Evolutionary conservation across 2,113 vertebrate genomes (phyloP).

Genomic region (Mionectes macconnelli): DNA sequence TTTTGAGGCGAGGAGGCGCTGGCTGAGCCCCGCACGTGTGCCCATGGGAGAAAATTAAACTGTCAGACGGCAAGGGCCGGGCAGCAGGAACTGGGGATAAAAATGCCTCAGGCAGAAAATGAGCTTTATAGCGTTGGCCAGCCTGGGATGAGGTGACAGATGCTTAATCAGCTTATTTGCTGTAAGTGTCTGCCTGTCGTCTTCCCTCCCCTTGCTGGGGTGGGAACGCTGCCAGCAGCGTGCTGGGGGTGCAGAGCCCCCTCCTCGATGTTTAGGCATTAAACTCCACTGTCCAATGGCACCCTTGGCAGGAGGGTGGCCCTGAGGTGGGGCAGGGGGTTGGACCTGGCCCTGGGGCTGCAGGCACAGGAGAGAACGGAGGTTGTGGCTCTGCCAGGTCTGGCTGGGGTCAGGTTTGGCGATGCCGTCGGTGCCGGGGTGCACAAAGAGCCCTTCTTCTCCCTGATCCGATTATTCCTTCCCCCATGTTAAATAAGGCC

Average conservation of each 20-base stretch:
- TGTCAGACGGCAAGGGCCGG: neutral
- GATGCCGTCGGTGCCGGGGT: neutral
- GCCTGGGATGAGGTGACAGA: constrained; percentile 4
- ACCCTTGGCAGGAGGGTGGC: neutral
- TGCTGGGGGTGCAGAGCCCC: neutral
- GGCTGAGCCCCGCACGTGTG: neutral
- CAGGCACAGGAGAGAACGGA: neutral
- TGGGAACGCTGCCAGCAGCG: neutral
- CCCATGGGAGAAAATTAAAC: neutral
- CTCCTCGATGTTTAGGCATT: rapidly evolving
- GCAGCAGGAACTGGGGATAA: neutral
- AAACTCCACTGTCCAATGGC: rapidly evolving
- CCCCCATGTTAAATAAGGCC: neutral
- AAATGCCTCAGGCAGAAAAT: constrained; percentile 42
- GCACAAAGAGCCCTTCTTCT: constrained; percentile 9
- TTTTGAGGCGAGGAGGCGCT: neutral
- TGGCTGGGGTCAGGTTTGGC: neutral
- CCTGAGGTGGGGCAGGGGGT: rapidly evolving
- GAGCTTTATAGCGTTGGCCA: constrained; percentile 19
- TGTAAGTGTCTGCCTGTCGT: neutral
- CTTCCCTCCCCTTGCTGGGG: neutral
- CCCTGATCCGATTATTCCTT: constrained; percentile 17
- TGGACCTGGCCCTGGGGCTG: rapidly evolving
- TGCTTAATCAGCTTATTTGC: constrained; percentile 48
- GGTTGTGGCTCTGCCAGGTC: neutral